phyloP scores from a whole-genome alignment of 30 jellyfish, hydroid and myxozoan species.

The Hydractinia symbiolongicarpus region DNA sequence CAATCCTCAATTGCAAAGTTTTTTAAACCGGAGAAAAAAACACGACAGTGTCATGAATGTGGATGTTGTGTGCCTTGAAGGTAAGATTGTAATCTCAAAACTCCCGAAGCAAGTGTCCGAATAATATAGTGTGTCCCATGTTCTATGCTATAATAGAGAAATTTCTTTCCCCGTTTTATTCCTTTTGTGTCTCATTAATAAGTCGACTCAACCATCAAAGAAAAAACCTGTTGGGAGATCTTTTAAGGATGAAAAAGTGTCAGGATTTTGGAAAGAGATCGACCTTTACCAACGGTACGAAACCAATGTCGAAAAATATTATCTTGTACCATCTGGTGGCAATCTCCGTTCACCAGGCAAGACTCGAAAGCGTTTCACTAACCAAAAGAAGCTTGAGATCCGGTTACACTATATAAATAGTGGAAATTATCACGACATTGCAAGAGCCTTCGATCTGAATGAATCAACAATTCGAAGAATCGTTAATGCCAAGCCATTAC shows the following conservation, averaged over 20 bases:
- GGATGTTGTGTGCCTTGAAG: conserved; percentile 17
- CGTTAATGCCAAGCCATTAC: neutral
- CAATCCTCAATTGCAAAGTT: no score
- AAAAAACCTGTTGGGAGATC: conserved; percentile 21
- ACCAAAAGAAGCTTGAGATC: conserved; percentile 15
- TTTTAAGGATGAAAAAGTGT: neutral
- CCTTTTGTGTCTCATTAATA: neutral
- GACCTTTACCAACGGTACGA: conserved; percentile 2
- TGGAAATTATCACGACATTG: neutral
- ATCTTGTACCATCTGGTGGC: neutral
- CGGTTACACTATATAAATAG: conserved; percentile 13
- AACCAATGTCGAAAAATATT: neutral
- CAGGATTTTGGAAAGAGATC: neutral
- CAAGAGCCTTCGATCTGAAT: conserved; percentile 15
- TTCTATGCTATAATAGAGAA: neutral
- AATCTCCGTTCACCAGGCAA: neutral
- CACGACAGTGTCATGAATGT: no score
- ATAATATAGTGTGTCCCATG: neutral
- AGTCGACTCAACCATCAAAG: neutral
- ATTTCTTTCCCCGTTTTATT: neutral
- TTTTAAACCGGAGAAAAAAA: no score
- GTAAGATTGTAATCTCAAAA: conserved; percentile 8
- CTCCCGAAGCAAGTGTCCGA: neutral
- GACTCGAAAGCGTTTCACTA: conserved; percentile 9
- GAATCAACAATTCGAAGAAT: no score